Evolutionary conservation across 2,888 invertebrate species (phyloP), one percentile per base, ranked within the genome.

Genomic region (Cheilosia variabilis): DNA sequence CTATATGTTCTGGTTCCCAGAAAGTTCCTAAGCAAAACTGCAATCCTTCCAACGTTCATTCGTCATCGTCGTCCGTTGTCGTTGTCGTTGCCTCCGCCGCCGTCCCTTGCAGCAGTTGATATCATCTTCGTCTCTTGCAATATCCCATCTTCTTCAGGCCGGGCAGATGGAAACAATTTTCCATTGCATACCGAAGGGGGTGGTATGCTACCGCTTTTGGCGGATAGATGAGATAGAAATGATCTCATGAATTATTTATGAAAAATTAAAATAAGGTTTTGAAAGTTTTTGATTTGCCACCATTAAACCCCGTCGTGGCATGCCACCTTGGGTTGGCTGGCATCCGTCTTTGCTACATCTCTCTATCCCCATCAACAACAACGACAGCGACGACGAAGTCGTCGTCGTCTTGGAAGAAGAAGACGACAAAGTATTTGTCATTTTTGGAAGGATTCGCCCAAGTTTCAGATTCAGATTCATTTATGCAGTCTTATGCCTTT

Each of bases 251-350:
- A 82, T 82, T 77, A 82, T 82, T 82, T 82, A 82, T 82, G 77
- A 72, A 82, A 82, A 82, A 82, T 82, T 82, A 72, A 82, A 82
- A 72, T 82, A 82, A 82, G 77, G 77, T 77, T 82, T 71, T 81
- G 65, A 81, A 81, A 81, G 81, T 81, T 81, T 82, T 66, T 82
- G 82, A 82, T 82, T 77, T 82, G 77, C 77, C 82, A 76, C 69
- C 76, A 81, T 76, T 76, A 76, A 76, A 63, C 41, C 63, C 7
- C 37, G 58, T 53, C 19, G 52, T 62, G 52, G 55, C 10, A 37
- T 31, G 31, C 41, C 63, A 73, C 60, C 66, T 79, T 45, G 34
- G 53, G 19, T 15, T 45, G 43, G 17, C 4, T 45, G 34, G 17
- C 9, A 34, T 19, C 45, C 47, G 6, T 17, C 43, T 19, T 17